Conservation (phyloP, 2,797 vertebrate genomes). For the Adelosebastes latens region DNA sequence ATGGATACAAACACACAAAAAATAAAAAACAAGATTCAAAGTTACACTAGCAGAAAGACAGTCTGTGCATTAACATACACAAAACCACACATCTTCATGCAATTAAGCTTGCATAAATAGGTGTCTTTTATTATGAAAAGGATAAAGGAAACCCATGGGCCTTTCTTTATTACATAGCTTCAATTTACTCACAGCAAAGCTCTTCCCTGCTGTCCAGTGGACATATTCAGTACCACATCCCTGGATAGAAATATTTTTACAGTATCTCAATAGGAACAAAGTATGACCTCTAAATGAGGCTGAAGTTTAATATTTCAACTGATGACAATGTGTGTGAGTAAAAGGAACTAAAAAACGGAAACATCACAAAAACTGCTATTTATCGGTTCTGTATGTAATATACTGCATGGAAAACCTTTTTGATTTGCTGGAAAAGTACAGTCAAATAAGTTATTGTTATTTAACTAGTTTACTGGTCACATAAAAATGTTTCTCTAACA, state of each 20-base stretch:
- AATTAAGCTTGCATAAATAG: not conserved
- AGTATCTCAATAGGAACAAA: not conserved
- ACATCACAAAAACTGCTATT: not conserved
- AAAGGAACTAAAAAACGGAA: not conserved
- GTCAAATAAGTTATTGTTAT: not conserved
- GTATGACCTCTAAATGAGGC: not conserved
- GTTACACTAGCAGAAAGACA: not conserved
- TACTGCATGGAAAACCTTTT: not conserved
- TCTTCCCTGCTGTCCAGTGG: constrained; percentile 22
- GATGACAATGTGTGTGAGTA: not conserved
- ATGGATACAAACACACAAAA: not conserved
- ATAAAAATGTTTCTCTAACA: not conserved
- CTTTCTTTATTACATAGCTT: not conserved
- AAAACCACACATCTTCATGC: not conserved
- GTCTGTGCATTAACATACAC: not conserved
- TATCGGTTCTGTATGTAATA: not conserved
- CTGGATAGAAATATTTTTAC: not conserved
- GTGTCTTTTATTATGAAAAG: not conserved
- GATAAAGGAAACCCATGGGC: not conserved
- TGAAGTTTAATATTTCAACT: not conserved
- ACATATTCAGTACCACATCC: not conserved
- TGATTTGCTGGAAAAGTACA: not conserved
- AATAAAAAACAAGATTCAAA: not conserved
- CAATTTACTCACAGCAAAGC: not conserved
- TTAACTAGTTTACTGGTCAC: not conserved